Evolutionary conservation across 2,797 vertebrate genomes (phyloP), one percentile per base, ranked within the genome.

Genomic region (Dicrostonyx torquatus): DNA sequence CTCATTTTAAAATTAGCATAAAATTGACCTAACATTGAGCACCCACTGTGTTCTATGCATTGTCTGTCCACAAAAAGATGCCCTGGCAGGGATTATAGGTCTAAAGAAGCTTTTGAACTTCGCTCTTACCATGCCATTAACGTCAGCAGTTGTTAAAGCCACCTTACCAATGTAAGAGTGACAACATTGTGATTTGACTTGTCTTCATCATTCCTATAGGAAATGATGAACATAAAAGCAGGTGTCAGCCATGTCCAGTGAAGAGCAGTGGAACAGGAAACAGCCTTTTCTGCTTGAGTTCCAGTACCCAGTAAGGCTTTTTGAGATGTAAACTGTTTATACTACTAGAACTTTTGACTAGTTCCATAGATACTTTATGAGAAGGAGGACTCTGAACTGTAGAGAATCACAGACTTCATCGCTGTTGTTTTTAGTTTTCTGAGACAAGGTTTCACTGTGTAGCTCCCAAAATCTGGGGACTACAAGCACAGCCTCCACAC

Each of bases 91-190:
- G n/a, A 31, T 62, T 92, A 58, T 78, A 87, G 29, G 48, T 55
- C 87, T 20, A 17, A 60, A 37, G 43, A 82, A 73, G 87, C 24
- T 55, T 0, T 48, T 95, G 62, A 92, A 72, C 55, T 93, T 60
- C n/a, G 6, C 91, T 68, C 26, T 86, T 91, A 55, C 18, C n/a
- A 48, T 58, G 15, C 86, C 82, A 40, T 66, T 91, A 53, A 82
- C 17, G 43, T 78, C 82, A 78, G 17, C 31, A 94, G 66, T 75
- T 92, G 37, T 78, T 96, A 80, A 91, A 77, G 73, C 76, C 87
- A 85, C 60, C 34, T 18, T 48, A 17, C 14, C 87, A 89, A 11
- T 90, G 53, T 83, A 50, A 87, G 90, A 87, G 24, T 53, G 55
- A 43, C 53, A 50, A n/a, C n/a, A 77, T 89, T 95, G 58, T 91